Evolutionary conservation across 2,888 invertebrate genomes (phyloP), one percentile per base, ranked within the genome.

Genomic region (Tetheella fluctuosa): DNA sequence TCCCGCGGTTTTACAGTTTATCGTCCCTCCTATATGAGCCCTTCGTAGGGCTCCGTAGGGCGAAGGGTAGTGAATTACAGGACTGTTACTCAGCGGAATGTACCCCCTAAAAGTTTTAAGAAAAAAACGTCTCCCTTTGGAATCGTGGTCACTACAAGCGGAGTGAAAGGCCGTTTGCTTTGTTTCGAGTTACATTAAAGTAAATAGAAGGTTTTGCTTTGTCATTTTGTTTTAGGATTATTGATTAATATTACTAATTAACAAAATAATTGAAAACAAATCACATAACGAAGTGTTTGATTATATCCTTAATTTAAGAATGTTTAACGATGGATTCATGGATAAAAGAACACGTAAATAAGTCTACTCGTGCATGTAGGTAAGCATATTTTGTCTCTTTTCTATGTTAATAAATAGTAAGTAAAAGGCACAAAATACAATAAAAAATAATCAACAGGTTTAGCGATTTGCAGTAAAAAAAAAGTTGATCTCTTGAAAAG

Each of bases 1-100:
- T 90, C 90, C 85, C 84, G 89, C 77, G 91, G 91, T 91, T 91
- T 90, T 86, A 82, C 88, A 91, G 91, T 91, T 92, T 91, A 91
- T 89, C 90, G 89, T 85, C 90, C 90, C 74, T 61, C 60, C 77
- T 71, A 83, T 81, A 86, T 85, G 81, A 83, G 85, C 81, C 83
- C 54, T 54, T 20, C 55, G 55, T 17, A 48, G 48, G 48, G 48
- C 83, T 79, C 64, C 76, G 78, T 74, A 79, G 86, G 86, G 80
- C 83, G 79, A 74, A 80, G 84, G 83, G 84, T 80, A 84, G 80
- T 88, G 86, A 86, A 88, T 88, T 86, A 87, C 84, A 83, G 78
- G 79, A 81, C 80, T 80, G 85, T 88, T 87, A 85, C 86, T 88
- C 88, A 85, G 88, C 87, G 80, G 76, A 88, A 88, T 84, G 79